Evolutionary conservation across 2,797 vertebrate species (phyloP).

Genomic region (Gallinago stenura): DNA sequence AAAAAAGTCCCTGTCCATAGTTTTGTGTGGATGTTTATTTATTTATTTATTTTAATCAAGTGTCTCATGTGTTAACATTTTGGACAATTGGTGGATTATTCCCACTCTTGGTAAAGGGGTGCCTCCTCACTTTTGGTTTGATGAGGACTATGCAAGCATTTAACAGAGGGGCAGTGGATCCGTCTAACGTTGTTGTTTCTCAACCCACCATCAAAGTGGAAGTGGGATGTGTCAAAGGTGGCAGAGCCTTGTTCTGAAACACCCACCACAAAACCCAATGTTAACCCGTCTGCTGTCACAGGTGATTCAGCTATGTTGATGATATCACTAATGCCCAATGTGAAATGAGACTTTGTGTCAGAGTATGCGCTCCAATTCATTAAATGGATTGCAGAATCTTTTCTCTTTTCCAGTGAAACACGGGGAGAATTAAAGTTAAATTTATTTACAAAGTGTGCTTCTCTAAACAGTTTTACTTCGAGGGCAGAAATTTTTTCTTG

Average conservation of each 20-base stretch:
- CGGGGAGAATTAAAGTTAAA: background rate
- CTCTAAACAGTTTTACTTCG: background rate
- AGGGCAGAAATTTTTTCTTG: background rate
- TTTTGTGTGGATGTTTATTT: background rate
- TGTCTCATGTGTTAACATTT: fast-evolving
- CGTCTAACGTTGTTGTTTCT: background rate
- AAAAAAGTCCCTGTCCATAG: background rate
- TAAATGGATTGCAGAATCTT: background rate
- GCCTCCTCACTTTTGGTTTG: background rate
- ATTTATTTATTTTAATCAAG: background rate
- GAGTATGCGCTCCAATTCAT: background rate
- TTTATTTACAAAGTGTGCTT: background rate
- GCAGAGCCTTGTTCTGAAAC: background rate
- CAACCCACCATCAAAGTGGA: background rate
- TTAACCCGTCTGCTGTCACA: background rate
- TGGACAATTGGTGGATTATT: background rate
- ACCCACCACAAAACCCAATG: background rate
- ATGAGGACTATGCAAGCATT: background rate
- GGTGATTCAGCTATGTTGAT: background rate
- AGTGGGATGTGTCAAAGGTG: background rate
- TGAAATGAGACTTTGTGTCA: background rate
- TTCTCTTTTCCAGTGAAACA: background rate
- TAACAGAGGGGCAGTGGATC: fast-evolving
- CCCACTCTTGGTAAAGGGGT: background rate
- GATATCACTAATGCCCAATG: background rate